Evolutionary conservation across 2,113 vertebrate species (phyloP), one percentile per base, ranked within the genome.

Genomic region (Xenotilapia flavipinnis): DNA sequence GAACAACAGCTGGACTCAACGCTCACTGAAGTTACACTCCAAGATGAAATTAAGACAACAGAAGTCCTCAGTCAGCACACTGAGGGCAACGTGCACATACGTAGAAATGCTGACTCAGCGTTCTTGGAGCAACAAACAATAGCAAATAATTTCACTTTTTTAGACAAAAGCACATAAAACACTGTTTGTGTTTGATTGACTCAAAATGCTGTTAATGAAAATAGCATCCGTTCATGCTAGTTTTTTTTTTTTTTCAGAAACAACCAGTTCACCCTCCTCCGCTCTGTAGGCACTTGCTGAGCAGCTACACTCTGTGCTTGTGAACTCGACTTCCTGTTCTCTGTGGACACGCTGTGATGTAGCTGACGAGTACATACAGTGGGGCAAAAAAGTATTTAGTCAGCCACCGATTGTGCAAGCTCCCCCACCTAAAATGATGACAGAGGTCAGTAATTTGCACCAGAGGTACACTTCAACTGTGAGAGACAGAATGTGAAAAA

Each of bases 1-100:
- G 58, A 80, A 83, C 84, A 90, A 86, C 83, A 89, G 70, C 19
- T 15, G 6, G 70, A 31, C 49, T 62, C 13, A 58, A 82, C 49
- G 31, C 79, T 83, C 45, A 26, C 28, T 51, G 84, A 73, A 60
- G 56, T 40, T 5, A 81, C 60, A 58, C 26, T 53, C 1, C 1
- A 3, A 36, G 70, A 62, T 15, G 5, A 70, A 31, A 15, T 70
- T 6, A 55, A 31, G 10, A 19, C 11, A 13, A 51, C 36, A 82
- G 23, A 60, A 26, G 15, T 45, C 38, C 31, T 68, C n/a, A 55
- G 17, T 84, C 56, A 79, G 80, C 75, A 23, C 51, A 21, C 4
- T 5, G 23, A 60, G 38, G 33, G 33, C 31, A 54, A 28, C 10
- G 26, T 5, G 23, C 70, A 13, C 70, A n/a, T 49, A 19, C 10